phyloP scores from a whole-genome alignment of 2,888 invertebrate species.

The Yponomeuta cagnagella region DNA sequence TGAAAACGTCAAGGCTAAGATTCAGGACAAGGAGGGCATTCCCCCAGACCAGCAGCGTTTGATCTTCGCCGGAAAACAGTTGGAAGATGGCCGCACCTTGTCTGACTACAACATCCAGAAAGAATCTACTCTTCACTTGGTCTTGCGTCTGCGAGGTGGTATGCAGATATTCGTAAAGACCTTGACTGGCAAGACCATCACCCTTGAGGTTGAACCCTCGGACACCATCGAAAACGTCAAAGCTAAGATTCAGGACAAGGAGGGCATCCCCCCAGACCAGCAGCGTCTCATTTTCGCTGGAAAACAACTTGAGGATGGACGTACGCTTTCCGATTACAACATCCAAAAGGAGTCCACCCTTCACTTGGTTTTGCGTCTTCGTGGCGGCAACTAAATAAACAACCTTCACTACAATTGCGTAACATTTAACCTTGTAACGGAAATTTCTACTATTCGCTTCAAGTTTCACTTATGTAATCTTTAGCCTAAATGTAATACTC shows the following conservation, averaged over 20 bases:
- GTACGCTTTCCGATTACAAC: constrained; percentile 18
- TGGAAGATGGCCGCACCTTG: constrained; percentile 19
- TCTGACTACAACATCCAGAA: constrained; percentile 20
- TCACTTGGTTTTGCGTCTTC: constrained; percentile 17
- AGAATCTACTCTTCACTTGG: constrained; percentile 19
- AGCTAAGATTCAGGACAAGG: constrained; percentile 16
- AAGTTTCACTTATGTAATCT: constrained; percentile 19
- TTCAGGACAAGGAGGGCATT: constrained; percentile 14
- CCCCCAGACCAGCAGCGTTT: constrained; percentile 14
- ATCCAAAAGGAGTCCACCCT: constrained; percentile 20
- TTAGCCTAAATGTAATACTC: background rate
- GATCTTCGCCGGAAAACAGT: constrained; percentile 18
- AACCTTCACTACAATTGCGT: constrained; percentile 2
- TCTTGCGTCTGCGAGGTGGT: constrained; percentile 16
- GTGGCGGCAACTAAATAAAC: constrained; percentile 13
- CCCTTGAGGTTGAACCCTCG: constrained; percentile 8
- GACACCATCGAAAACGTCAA: constrained; percentile 15
- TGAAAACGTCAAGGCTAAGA: constrained; percentile 15
- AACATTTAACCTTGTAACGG: background rate
- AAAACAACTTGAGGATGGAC: constrained; percentile 19
- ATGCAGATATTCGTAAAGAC: constrained; percentile 15
- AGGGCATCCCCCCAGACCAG: constrained; percentile 14
- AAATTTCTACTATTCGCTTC: background rate
- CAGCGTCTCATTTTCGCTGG: constrained; percentile 17
- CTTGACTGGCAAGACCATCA: constrained; percentile 11